Evolutionary conservation across 2,797 vertebrate genomes (phyloP).

Genomic region (Rhadinocentrus ornatus): DNA sequence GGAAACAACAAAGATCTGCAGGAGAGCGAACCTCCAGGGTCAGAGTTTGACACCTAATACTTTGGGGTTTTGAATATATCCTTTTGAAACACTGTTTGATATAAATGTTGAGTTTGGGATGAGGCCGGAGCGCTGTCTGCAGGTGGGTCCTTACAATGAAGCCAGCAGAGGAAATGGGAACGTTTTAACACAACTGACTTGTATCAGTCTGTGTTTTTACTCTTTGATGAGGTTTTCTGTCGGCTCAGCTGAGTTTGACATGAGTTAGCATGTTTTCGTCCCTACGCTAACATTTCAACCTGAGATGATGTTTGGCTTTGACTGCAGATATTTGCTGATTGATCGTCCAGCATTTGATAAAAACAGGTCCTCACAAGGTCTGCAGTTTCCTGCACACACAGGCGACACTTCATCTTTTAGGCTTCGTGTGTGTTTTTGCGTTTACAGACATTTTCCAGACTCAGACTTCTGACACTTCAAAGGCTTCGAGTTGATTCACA

Average conservation of each 20-base stretch:
- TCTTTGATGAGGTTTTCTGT: not conserved
- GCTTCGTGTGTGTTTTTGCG: slow-evolving; percentile 20
- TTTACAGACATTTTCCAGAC: slow-evolving; percentile 38
- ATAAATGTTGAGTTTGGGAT: too few species aligned
- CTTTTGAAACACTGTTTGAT: too few species aligned
- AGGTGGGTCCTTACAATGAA: too few species aligned
- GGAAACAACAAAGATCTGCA: too few species aligned
- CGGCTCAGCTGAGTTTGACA: not conserved
- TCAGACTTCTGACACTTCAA: slow-evolving; percentile 35
- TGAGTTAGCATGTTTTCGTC: not conserved
- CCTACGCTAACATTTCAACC: not conserved
- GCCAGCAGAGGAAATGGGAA: too few species aligned
- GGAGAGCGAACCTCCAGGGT: too few species aligned
- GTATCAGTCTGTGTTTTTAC: too few species aligned
- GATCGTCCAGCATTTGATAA: not conserved
- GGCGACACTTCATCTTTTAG: slow-evolving; percentile 1
- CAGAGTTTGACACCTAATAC: too few species aligned
- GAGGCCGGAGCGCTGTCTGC: too few species aligned
- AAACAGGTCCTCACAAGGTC: not conserved
- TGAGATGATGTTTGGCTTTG: not conserved
- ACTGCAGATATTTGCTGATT: not conserved
- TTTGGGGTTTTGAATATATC: too few species aligned
- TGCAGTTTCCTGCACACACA: not conserved
- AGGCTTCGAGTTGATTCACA: slow-evolving; percentile 46
- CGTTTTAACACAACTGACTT: too few species aligned